These are phyloP conservation scores for Mantis religiosa DNA, from an alignment of 2,888 invertebrate species.

Conservation along the genomic window DNA sequence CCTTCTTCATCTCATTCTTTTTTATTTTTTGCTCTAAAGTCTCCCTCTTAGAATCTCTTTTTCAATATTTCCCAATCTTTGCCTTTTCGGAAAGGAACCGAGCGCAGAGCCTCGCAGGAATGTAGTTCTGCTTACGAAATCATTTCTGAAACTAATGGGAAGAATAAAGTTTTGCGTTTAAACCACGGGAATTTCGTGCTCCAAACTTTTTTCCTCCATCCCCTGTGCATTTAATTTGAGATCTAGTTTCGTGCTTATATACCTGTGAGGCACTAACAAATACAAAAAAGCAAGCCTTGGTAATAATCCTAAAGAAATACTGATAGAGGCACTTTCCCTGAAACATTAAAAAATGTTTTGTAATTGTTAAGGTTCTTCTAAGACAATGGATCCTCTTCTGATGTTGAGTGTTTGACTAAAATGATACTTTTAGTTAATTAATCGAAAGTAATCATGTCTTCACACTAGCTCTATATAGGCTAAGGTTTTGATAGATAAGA, in stretches of 20 bases:
- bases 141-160: not conserved
- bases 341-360: no score
- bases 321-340: no score
- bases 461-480: no score
- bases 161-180: not conserved
- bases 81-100: not conserved
- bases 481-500: no score
- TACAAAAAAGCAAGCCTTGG: not conserved
- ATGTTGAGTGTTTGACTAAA: no score
- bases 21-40: not conserved
- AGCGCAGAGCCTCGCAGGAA: not conserved
- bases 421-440: no score
- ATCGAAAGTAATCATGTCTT: no score
- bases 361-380: no score
- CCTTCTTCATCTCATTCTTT: not conserved
- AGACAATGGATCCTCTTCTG: no score
- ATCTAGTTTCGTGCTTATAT: not conserved
- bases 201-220: not conserved
- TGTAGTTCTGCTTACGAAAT: not conserved
- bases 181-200: not conserved
- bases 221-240: not conserved
- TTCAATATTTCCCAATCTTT: not conserved
- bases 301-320: not conserved
- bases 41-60: not conserved
- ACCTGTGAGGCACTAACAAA: not conserved